phyloP scores from a whole-genome alignment of 1,140 invertebrate genomes.

The Saccostrea echinata region DNA sequence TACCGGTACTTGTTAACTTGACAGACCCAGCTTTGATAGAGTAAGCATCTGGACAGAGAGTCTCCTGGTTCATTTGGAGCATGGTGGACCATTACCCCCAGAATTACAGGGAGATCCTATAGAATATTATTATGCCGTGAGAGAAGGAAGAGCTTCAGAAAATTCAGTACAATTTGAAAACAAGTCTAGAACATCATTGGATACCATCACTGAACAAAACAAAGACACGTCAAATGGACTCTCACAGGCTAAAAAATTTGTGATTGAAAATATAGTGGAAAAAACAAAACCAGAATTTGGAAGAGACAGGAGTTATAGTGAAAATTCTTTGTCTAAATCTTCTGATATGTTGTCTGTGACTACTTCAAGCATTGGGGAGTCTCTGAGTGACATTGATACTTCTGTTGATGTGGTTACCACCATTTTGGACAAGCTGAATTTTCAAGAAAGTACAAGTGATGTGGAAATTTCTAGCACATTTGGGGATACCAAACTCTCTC shows the following conservation, averaged over 20 bases:
- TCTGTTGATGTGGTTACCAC: background rate
- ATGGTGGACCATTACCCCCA: conserved; percentile 64
- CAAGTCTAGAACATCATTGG: conserved; percentile 18
- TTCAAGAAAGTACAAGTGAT: conserved; percentile 32
- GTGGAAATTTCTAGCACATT: background rate
- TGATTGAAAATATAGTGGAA: background rate
- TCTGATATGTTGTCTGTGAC: background rate
- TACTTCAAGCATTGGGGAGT: background rate
- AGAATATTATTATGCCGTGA: conserved; percentile 61
- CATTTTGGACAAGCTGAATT: conserved; percentile 26
- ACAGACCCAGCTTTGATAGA: conserved; percentile 74
- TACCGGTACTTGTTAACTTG: too few relatives aligned
- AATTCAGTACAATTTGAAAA: background rate
- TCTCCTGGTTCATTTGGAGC: conserved; percentile 70
- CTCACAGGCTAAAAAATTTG: background rate
- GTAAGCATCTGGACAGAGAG: conserved; percentile 70
- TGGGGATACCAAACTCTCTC: background rate
- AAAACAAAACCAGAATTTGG: background rate
- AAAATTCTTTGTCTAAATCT: conserved; percentile 2
- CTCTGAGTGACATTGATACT: conserved; percentile 28
- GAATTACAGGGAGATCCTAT: conserved; percentile 72
- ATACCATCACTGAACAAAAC: conserved; percentile 8
- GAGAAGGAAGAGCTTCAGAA: conserved; percentile 27
- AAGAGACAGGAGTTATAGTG: conserved; percentile 12
- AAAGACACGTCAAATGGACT: background rate